These are phyloP conservation scores for Mustela nigripes DNA, from an alignment of 2,113 vertebrate genomes.

Conservation along the genomic window DNA sequence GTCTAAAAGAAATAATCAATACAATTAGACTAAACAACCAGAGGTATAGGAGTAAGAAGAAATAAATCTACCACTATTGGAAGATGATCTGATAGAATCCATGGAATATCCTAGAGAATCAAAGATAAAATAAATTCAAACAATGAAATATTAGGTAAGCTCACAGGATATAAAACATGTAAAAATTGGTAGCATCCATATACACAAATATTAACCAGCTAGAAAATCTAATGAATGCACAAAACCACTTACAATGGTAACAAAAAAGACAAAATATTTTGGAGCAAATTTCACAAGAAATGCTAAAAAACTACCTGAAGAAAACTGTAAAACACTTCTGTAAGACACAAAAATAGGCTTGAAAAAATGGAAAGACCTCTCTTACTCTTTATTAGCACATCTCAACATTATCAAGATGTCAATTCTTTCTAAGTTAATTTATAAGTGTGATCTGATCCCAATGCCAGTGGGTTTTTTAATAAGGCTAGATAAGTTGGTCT, in stretches of 20 bases:
- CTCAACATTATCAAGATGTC: slow-evolving; percentile 1
- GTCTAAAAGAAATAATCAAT: neutral
- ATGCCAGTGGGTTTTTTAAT: neutral
- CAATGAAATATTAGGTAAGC: neutral
- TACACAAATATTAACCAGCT: neutral
- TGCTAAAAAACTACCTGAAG: neutral
- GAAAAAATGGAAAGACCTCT: neutral
- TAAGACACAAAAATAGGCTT: neutral
- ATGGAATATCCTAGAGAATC: neutral
- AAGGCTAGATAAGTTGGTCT: neutral
- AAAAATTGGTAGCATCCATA: neutral
- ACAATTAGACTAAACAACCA: neutral
- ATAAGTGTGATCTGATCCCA: neutral
- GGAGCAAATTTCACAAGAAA: slow-evolving; percentile 26
- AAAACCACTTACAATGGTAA: neutral
- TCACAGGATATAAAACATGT: neutral
- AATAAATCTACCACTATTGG: neutral
- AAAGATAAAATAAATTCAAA: neutral
- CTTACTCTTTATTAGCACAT: slow-evolving; percentile 7
- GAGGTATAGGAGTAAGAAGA: neutral
- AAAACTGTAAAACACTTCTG: slow-evolving; percentile 6
- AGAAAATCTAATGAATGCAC: neutral
- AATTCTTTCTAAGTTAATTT: slow-evolving; percentile 14
- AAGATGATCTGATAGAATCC: neutral
- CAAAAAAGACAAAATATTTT: slow-evolving; percentile 19